Percentiles rank a stretch among this genome's conserved stretches.
Evolutionary conservation across 1,140 invertebrate genomes (phyloP).

Genomic region (Pseudomyrmex concolor): DNA sequence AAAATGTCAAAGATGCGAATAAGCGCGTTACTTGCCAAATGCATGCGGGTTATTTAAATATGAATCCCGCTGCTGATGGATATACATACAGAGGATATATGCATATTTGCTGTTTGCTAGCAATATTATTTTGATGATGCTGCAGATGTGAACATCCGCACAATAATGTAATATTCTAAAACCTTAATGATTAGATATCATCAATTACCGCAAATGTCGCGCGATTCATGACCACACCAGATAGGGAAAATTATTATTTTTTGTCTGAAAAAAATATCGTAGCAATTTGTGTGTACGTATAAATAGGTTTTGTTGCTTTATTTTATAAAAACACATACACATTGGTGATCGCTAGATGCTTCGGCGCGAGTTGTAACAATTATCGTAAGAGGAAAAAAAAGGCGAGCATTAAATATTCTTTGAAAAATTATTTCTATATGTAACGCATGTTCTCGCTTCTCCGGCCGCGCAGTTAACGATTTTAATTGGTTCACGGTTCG

Average conservation of each 20-base stretch:
- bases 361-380: neutral
- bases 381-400: neutral
- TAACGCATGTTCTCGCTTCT: neutral
- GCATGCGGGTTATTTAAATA: slow-evolving; percentile 25
- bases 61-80: slow-evolving; percentile 49
- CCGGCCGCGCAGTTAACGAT: neutral
- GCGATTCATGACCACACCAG: neutral
- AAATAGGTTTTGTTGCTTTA: too few relatives aligned
- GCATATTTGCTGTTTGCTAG: neutral
- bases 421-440: neutral
- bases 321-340: too few relatives aligned
- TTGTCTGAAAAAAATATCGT: too few relatives aligned
- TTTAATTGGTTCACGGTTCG: slow-evolving; percentile 9
- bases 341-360: too few relatives aligned
- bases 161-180: neutral
- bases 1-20: slow-evolving; percentile 6
- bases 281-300: neutral
- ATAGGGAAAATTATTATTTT: neutral
- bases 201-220: neutral
- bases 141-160: neutral
- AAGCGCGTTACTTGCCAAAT: slow-evolving; percentile 23
- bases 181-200: neutral
- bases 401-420: neutral
- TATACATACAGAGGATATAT: neutral
- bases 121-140: slow-evolving; percentile 18